Conservation (phyloP, 2,888 invertebrate species). For the Cecidostiba fungosa region DNA sequence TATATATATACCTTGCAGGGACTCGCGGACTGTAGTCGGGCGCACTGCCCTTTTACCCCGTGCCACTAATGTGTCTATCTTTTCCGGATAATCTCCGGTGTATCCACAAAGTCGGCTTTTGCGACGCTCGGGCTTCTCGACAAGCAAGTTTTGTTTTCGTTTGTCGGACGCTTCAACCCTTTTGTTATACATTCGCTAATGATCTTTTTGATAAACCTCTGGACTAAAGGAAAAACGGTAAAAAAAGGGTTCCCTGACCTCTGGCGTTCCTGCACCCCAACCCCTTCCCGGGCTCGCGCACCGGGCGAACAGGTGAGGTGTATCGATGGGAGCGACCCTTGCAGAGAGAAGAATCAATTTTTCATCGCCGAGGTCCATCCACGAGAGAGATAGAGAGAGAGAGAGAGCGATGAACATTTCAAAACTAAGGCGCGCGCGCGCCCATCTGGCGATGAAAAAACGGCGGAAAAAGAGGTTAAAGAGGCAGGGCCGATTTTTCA, state of each 20-base stretch:
- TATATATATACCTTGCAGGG: not conserved
- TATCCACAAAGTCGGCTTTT: no score
- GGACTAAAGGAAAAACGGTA: not conserved
- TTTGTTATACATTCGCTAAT: not conserved
- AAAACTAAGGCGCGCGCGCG: not conserved
- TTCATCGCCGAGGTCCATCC: constrained; percentile 29
- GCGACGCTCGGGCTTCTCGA: no score
- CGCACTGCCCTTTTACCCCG: constrained; percentile 42
- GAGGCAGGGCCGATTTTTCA: constrained; percentile 54
- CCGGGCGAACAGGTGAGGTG: constrained; percentile 49
- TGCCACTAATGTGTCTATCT: not conserved
- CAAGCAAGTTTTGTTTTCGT: no score
- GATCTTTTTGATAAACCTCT: not conserved
- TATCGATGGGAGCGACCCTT: not conserved
- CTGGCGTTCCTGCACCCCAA: not conserved
- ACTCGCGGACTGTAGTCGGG: not conserved
- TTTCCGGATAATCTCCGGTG: no score
- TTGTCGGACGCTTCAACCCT: not conserved
- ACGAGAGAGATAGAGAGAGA: not conserved
- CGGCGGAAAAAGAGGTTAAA: constrained; percentile 46
- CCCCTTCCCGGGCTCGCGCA: not conserved
- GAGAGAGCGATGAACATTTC: constrained; percentile 41
- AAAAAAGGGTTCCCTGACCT: constrained; percentile 28
- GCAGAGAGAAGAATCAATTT: constrained; percentile 46
- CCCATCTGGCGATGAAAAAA: constrained; percentile 2